phyloP scores from a whole-genome alignment of 2,113 vertebrate species.

The Panthera tigris region DNA sequence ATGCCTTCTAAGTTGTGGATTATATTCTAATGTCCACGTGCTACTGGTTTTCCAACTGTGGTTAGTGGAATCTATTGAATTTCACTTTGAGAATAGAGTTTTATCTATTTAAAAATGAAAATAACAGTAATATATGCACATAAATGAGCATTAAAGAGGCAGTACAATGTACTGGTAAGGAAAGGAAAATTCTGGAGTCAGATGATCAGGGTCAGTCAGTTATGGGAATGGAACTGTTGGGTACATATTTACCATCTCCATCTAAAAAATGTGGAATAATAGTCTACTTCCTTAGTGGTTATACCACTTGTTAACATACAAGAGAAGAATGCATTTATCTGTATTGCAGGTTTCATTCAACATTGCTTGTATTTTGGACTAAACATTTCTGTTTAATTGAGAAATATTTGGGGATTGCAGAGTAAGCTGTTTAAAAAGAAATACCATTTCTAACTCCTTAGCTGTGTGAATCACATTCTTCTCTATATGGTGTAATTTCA shows the following conservation, averaged over 20 bases:
- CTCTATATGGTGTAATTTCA: not conserved
- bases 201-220: not conserved
- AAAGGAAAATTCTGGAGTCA: not conserved
- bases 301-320: not conserved
- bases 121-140: not conserved
- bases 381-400: constrained; percentile 13
- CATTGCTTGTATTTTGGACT: not conserved
- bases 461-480: not conserved
- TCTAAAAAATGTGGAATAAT: not conserved
- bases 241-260: not conserved
- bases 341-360: not conserved
- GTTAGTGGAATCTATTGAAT: not conserved
- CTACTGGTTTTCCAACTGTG: not conserved
- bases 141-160: not conserved
- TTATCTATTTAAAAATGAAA: constrained; percentile 30
- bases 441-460: not conserved
- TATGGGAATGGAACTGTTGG: not conserved
- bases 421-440: not conserved
- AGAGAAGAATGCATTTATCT: not conserved
- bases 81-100: constrained; percentile 33
- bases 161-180: not conserved
- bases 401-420: not conserved
- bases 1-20: not conserved
- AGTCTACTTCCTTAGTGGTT: not conserved
- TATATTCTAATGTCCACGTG: not conserved